phyloP scores from a whole-genome alignment of 2,113 vertebrate species.

The Notothenia rossii region DNA sequence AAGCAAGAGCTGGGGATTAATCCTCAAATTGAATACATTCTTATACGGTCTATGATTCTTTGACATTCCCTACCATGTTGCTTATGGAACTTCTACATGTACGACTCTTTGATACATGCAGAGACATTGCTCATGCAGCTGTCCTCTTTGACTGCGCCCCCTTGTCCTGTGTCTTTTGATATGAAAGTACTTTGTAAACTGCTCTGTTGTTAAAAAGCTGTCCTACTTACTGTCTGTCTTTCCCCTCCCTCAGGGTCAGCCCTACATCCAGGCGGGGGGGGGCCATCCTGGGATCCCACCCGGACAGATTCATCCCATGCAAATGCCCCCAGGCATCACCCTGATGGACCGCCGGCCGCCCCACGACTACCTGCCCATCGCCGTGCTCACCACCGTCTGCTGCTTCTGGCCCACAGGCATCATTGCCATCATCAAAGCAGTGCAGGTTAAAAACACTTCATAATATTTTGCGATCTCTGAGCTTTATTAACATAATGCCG shows the following conservation, averaged over 20 bases:
- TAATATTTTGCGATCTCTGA: constrained; percentile 22
- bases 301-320: constrained; percentile 87
- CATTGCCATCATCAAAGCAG: constrained; percentile 94
- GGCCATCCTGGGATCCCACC: constrained; percentile 79
- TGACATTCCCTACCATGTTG: not conserved
- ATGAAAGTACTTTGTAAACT: constrained; percentile 29
- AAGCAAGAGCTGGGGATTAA: not conserved
- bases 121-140: not conserved
- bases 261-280: constrained; percentile 79
- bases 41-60: too few species aligned
- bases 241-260: constrained; percentile 75
- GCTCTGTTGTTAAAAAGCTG: not conserved
- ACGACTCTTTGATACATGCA: not conserved
- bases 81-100: constrained; percentile 2
- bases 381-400: constrained; percentile 94
- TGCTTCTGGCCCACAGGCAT: constrained; percentile 97
- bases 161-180: constrained; percentile 9
- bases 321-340: constrained; percentile 89
- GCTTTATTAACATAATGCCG: constrained; percentile 24
- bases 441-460: constrained; percentile 85
- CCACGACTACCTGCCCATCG: constrained; percentile 96
- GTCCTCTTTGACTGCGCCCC: constrained; percentile 8
- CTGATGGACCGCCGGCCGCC: constrained; percentile 91
- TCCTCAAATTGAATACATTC: not conserved
- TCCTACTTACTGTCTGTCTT: constrained; percentile 1